phyloP scores from a whole-genome alignment of 2,113 vertebrate genomes.

The Platycercus adscitus region DNA sequence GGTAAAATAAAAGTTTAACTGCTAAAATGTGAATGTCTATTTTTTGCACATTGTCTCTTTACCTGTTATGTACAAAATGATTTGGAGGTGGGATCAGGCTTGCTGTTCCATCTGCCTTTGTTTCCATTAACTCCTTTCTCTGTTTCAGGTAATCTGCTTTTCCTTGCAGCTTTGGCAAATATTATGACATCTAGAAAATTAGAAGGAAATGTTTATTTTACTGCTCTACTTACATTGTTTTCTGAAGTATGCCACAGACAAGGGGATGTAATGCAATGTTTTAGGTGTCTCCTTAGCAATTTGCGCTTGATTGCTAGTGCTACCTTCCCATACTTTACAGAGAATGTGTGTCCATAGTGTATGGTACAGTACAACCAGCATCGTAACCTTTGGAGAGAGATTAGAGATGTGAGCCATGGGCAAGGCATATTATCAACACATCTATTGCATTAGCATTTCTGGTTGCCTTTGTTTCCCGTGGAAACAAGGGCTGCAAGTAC shows the following conservation, averaged over 20 bases:
- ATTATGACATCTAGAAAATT: constrained; percentile 71
- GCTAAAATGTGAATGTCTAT: constrained; percentile 88
- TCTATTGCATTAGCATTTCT: not conserved
- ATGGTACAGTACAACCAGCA: constrained; percentile 37
- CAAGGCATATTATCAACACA: not conserved
- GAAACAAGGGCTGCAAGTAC: constrained; percentile 27
- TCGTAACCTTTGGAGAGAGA: not conserved
- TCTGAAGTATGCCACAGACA: constrained; percentile 67
- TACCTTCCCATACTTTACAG: constrained; percentile 26
- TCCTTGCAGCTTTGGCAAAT: constrained; percentile 69
- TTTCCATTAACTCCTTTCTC: constrained; percentile 69
- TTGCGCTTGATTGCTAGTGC: constrained; percentile 51
- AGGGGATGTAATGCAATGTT: constrained; percentile 59
- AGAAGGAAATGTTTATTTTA: constrained; percentile 63
- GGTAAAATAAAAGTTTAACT: constrained; percentile 82
- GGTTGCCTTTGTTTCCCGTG: constrained; percentile 31
- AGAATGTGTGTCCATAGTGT: constrained; percentile 17
- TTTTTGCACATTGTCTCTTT: constrained; percentile 85
- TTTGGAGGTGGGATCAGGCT: constrained; percentile 58
- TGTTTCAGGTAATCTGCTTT: constrained; percentile 77
- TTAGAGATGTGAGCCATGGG: constrained; percentile 32
- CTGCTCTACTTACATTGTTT: constrained; percentile 65
- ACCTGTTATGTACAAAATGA: constrained; percentile 77
- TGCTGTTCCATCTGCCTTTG: constrained; percentile 43
- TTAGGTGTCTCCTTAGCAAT: constrained; percentile 53